Evolutionary conservation across 2,888 invertebrate genomes (phyloP).

Genomic region (Diarsia mendica): DNA sequence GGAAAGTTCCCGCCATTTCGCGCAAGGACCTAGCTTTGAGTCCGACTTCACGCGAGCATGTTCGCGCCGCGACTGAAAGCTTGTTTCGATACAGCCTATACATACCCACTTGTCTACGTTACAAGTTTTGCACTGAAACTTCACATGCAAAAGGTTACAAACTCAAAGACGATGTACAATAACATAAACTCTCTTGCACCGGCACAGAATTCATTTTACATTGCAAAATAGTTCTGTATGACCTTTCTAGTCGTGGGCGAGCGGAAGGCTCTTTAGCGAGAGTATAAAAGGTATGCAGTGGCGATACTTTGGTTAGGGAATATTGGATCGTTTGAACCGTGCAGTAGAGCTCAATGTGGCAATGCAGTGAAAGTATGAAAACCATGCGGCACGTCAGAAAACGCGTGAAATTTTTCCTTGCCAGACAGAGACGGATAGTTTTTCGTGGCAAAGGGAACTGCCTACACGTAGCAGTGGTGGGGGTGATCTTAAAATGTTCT

Average conservation of each 20-base stretch:
- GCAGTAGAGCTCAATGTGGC: conserved; percentile 67
- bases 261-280: conserved; percentile 44
- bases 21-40: conserved; percentile 70
- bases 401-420: conserved; percentile 85
- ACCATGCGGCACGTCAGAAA: conserved; percentile 79
- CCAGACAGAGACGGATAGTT: conserved; percentile 85
- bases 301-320: conserved; percentile 47
- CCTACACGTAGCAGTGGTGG: conserved; percentile 85
- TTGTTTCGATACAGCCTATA: conserved; percentile 82
- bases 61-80: conserved; percentile 87
- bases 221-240: conserved; percentile 7
- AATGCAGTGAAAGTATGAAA: conserved; percentile 70
- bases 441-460: conserved; percentile 87
- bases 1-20: conserved; percentile 86
- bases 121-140: conserved; percentile 81
- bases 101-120: conserved; percentile 85
- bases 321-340: conserved; percentile 56
- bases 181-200: conserved; percentile 21
- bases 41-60: conserved; percentile 81
- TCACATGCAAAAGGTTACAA: conserved; percentile 64
- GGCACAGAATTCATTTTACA: conserved; percentile 13
- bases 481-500: conserved; percentile 88
- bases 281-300: conserved; percentile 68
- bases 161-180: neutral
- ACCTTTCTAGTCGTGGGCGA: conserved; percentile 42